Conservation (phyloP, 2,797 vertebrate genomes). For the Halcyon leucocephala region DNA sequence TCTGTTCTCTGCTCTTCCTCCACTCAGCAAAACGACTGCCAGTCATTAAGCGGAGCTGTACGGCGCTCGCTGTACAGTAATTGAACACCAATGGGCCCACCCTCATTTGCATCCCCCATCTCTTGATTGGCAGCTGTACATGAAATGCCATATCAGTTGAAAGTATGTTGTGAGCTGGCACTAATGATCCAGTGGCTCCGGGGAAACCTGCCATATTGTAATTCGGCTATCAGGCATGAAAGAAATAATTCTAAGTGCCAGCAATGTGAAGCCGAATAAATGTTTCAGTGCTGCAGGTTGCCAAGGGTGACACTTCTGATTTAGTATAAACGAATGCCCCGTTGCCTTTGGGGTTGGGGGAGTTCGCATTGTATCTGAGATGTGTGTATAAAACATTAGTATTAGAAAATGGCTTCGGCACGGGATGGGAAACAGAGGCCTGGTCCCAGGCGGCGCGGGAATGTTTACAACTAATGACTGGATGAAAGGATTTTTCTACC, state of each 20-base stretch:
- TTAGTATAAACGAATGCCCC: slow-evolving; percentile 98
- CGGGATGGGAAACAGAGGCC: slow-evolving; percentile 81
- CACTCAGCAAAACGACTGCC: slow-evolving; percentile 87
- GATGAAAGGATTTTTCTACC: slow-evolving; percentile 85
- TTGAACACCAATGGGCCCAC: slow-evolving; percentile 92
- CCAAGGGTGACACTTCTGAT: slow-evolving; percentile 99
- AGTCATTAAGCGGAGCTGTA: slow-evolving; percentile 86
- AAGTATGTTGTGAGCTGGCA: slow-evolving; percentile 99
- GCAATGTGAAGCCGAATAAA: slow-evolving; percentile 99
- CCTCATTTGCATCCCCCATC: slow-evolving; percentile 94
- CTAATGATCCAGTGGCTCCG: slow-evolving; percentile 97
- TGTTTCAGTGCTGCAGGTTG: slow-evolving; percentile 96
- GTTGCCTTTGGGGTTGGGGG: slow-evolving; percentile 91
- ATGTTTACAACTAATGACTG: slow-evolving; percentile 86
- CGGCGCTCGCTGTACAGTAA: slow-evolving; percentile 87
- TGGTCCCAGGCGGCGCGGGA: slow-evolving; percentile 79
- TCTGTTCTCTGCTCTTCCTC: slow-evolving; percentile 80
- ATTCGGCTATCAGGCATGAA: slow-evolving; percentile 99
- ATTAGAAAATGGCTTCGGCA: slow-evolving; percentile 84
- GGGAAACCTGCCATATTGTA: slow-evolving; percentile 99
- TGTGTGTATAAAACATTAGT: slow-evolving; percentile 88
- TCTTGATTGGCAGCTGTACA: slow-evolving; percentile 99
- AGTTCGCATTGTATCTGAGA: slow-evolving; percentile 83
- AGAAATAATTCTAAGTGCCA: slow-evolving; percentile 99
- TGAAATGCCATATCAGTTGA: slow-evolving; percentile 99